Conservation (phyloP, 2,888 invertebrate species). For the Pyrrhia umbra region DNA sequence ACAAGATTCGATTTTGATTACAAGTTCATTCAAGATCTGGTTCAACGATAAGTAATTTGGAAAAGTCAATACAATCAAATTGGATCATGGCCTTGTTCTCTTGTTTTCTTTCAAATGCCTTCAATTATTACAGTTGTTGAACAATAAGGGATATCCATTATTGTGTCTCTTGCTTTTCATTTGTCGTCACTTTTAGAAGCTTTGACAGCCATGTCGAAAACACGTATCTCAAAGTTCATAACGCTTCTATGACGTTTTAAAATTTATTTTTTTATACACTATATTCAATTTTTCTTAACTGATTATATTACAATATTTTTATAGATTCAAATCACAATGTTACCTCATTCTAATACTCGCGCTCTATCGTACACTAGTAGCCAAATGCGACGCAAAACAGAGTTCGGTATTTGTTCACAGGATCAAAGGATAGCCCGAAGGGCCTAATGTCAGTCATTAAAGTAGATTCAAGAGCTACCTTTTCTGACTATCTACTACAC, state of each 20-base stretch:
- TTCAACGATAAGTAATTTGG: constrained; percentile 60
- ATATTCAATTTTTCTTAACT: neutral
- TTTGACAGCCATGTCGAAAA: constrained; percentile 30
- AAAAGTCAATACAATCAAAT: constrained; percentile 61
- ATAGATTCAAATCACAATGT: neutral
- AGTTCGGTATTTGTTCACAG: constrained; percentile 15
- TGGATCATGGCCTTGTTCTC: constrained; percentile 49
- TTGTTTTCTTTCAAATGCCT: constrained; percentile 56
- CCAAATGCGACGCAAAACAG: constrained; percentile 27
- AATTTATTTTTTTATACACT: neutral
- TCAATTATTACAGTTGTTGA: constrained; percentile 55
- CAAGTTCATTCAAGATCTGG: constrained; percentile 60
- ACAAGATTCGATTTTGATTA: constrained; percentile 63
- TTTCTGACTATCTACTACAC: constrained; percentile 26
- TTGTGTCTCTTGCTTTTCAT: constrained; percentile 34
- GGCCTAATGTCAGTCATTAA: constrained; percentile 12
- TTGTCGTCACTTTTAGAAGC: constrained; percentile 15
- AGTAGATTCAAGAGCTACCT: constrained; percentile 25
- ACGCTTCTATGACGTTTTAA: neutral
- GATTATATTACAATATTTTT: no score
- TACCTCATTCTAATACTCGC: no score
- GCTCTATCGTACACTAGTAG: neutral
- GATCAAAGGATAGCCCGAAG: constrained; percentile 40
- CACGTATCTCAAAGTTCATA: neutral
- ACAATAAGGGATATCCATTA: constrained; percentile 42